These are phyloP conservation scores for Lutjanus campechanus DNA, from an alignment of 2,797 vertebrate genomes.

Conservation along the genomic window DNA sequence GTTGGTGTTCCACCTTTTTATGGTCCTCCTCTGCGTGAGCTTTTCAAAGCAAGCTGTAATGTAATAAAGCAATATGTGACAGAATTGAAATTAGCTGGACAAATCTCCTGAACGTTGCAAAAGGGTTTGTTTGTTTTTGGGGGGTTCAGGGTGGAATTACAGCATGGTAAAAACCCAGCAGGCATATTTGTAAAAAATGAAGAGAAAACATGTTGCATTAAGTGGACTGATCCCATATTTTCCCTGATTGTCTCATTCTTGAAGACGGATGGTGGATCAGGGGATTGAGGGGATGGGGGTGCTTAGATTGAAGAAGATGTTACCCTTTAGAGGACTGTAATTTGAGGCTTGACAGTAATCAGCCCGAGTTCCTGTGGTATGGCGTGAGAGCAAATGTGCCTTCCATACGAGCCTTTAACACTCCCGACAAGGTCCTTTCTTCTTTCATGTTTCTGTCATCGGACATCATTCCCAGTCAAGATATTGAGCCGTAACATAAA, in stretches of 20 bases:
- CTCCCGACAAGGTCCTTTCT: slow-evolving; percentile 63
- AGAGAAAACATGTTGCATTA: slow-evolving; percentile 74
- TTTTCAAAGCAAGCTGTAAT: slow-evolving; percentile 40
- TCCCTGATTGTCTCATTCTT: slow-evolving; percentile 78
- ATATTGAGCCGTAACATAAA: slow-evolving; percentile 65
- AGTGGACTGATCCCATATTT: slow-evolving; percentile 74
- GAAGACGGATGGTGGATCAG: slow-evolving; percentile 57
- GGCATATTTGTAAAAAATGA: slow-evolving; percentile 51
- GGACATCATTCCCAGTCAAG: slow-evolving; percentile 62
- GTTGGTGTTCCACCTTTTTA: not conserved
- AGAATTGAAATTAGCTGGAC: not conserved
- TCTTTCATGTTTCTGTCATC: slow-evolving; percentile 69
- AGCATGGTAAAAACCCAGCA: slow-evolving; percentile 56
- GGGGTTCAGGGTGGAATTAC: slow-evolving; percentile 61
- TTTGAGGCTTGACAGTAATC: slow-evolving; percentile 84
- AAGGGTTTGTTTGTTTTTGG: slow-evolving; percentile 61
- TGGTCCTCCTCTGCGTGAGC: slow-evolving; percentile 21
- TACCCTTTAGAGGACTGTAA: slow-evolving; percentile 80
- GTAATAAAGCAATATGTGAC: not conserved
- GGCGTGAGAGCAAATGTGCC: slow-evolving; percentile 75
- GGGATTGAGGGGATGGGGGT: slow-evolving; percentile 51
- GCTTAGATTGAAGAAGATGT: slow-evolving; percentile 77
- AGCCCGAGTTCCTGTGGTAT: slow-evolving; percentile 79
- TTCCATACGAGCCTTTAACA: slow-evolving; percentile 72
- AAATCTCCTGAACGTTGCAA: slow-evolving; percentile 53